Evolutionary conservation across 2,113 vertebrate species (phyloP), one percentile per base, ranked within the genome.

Genomic region (Anser brachyrhynchus): DNA sequence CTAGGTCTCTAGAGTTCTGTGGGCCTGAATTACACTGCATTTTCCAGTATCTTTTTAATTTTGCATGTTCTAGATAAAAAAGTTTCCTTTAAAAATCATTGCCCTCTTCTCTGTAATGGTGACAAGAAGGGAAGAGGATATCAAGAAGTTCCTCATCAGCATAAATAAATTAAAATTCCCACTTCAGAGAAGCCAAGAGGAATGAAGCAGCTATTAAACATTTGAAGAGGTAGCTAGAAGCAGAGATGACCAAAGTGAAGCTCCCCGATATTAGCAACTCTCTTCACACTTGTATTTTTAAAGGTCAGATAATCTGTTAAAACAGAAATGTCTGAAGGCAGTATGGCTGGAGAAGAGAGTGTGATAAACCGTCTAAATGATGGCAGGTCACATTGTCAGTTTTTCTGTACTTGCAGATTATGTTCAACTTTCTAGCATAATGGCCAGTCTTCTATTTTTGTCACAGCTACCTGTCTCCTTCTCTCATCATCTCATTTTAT

Each of bases 101-200:
- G 58, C 57, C 74, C 64, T 55, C 67, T 92, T 90, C 91, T 75
- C 78, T 78, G 62, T 74, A 83, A 90, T 71, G 43, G 82, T 2
- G 6, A 84, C 87, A 90, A 62, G 84, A 86, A 39, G 21, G 54
- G 62, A 91, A 64, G 31, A 95, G 81, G 78, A 91, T 95, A 92
- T 89, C 82, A 64, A 93, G 92, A 96, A 92, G 80, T 82, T 89
- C 59, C 88, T 84, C 88, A 90, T 96, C 89, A 87, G 58, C 81
- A 94, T 95, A 82, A 96, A 95, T 95, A 97, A 96, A 89, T 94
- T 70, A 94, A 92, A 95, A 85, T 71, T 66, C 44, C 44, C 70
- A 83, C 79, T 96, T 95, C 89, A 80, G 4, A 93, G 72, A 87
- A 89, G 79, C 54, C 89, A 92, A 81, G 81, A 90, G 78, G 35